These are phyloP conservation scores for Prenolepis imparis DNA, from an alignment of 2,888 invertebrate genomes.

Conservation along the genomic window DNA sequence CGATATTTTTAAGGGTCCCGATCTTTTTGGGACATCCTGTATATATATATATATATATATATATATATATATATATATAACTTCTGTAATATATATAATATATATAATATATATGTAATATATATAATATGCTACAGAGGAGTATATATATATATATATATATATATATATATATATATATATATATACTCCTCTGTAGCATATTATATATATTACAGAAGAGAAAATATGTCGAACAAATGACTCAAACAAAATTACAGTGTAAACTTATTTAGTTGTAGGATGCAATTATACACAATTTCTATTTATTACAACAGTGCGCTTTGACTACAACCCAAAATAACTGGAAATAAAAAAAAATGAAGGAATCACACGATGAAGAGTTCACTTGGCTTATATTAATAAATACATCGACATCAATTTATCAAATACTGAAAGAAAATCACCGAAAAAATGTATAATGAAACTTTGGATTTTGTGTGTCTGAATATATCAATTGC, in stretches of 20 bases:
- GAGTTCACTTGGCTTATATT: slow-evolving; percentile 64
- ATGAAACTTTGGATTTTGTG: slow-evolving; percentile 45
- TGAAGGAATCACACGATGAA: slow-evolving; percentile 55
- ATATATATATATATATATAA: too few species aligned
- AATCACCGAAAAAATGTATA: slow-evolving; percentile 44
- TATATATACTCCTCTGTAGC: too few species aligned
- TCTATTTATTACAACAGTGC: slow-evolving; percentile 43
- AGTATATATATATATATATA: too few species aligned
- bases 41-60: too few species aligned
- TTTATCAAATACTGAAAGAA: slow-evolving; percentile 27
- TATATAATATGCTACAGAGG: too few species aligned
- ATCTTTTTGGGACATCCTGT: too few species aligned
- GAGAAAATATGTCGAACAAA: not conserved
- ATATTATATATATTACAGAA: too few species aligned
- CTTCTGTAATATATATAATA: too few species aligned
- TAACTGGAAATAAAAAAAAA: slow-evolving; percentile 49
- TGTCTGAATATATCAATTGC: slow-evolving; percentile 56
- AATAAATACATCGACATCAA: slow-evolving; percentile 47
- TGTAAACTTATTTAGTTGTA: slow-evolving; percentile 58
- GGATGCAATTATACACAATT: slow-evolving; percentile 50
- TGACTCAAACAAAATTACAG: slow-evolving; percentile 8
- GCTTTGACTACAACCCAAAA: slow-evolving; percentile 35
- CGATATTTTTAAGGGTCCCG: too few species aligned
- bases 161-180: too few species aligned
- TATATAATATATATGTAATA: too few species aligned